Conservation (phyloP, 2,113 vertebrate species). For the Ptilonorhynchus violaceus region DNA sequence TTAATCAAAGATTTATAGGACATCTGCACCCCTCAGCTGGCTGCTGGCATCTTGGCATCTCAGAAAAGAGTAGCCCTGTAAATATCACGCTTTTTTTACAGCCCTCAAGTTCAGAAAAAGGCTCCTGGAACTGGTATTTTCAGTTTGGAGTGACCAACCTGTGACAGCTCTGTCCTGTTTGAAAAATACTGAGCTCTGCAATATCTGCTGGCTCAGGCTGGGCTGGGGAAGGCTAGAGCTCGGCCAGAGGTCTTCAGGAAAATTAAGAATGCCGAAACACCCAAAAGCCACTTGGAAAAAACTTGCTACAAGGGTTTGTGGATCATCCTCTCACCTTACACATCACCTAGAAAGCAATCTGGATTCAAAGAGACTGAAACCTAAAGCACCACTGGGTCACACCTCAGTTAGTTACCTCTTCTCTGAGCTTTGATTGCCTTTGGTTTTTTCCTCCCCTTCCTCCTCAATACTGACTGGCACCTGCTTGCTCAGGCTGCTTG, state of each 20-base stretch:
- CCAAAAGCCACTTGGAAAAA: background rate
- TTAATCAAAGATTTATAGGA: background rate
- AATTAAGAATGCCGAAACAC: background rate
- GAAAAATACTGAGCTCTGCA: background rate
- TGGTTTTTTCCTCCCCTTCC: accelerated
- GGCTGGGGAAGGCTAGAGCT: background rate
- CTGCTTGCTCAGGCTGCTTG: background rate
- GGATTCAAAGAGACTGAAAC: background rate
- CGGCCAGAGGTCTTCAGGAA: background rate
- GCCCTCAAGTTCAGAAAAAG: background rate
- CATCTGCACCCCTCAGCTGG: background rate
- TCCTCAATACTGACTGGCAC: background rate
- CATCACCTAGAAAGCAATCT: background rate
- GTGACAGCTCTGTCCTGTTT: background rate
- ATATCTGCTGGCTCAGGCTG: background rate
- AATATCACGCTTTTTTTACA: background rate
- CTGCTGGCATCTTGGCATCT: background rate
- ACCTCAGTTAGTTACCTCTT: background rate
- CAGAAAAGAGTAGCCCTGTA: background rate
- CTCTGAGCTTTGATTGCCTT: background rate
- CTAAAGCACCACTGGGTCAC: background rate
- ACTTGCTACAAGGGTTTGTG: background rate
- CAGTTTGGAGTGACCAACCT: background rate
- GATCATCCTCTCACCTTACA: background rate
- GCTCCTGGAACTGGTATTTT: background rate